Evolutionary conservation across 1,140 invertebrate species (phyloP).

Genomic region (Riptortus pedestris): DNA sequence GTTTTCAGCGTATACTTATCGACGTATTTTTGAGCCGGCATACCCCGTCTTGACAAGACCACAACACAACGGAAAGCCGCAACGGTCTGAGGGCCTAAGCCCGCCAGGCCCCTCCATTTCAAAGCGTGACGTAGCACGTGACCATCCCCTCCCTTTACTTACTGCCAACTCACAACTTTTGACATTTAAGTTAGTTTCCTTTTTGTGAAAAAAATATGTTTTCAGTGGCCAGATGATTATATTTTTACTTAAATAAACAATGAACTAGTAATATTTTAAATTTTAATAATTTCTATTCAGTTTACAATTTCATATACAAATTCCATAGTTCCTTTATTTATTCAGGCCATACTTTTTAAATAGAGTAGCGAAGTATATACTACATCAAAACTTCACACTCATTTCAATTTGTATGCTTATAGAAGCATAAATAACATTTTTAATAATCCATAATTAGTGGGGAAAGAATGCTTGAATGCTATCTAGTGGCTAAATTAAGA

Average conservation of each 20-base stretch:
- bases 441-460: too few species aligned
- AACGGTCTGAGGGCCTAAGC: conserved; percentile 11
- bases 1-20: conserved; percentile 35
- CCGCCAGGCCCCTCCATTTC: conserved; percentile 21
- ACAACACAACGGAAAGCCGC: background rate
- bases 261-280: background rate
- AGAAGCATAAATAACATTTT: too few species aligned
- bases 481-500: too few species aligned
- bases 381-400: too few species aligned
- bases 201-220: background rate
- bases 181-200: background rate
- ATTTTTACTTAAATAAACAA: background rate
- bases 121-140: conserved; percentile 24
- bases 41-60: conserved; percentile 2
- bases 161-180: background rate
- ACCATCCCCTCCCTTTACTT: background rate
- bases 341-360: too few species aligned
- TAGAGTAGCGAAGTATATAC: too few species aligned
- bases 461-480: too few species aligned
- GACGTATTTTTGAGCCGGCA: conserved; percentile 32
- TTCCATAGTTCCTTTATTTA: too few species aligned
- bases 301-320: too few species aligned
- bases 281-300: too few species aligned
- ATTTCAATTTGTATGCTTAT: too few species aligned
- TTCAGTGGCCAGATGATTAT: background rate